Percentiles rank a stretch among this genome's conserved stretches.
These are phyloP conservation scores for Adelosebastes latens DNA, from an alignment of 2,797 vertebrate genomes.

Conservation along the genomic window DNA sequence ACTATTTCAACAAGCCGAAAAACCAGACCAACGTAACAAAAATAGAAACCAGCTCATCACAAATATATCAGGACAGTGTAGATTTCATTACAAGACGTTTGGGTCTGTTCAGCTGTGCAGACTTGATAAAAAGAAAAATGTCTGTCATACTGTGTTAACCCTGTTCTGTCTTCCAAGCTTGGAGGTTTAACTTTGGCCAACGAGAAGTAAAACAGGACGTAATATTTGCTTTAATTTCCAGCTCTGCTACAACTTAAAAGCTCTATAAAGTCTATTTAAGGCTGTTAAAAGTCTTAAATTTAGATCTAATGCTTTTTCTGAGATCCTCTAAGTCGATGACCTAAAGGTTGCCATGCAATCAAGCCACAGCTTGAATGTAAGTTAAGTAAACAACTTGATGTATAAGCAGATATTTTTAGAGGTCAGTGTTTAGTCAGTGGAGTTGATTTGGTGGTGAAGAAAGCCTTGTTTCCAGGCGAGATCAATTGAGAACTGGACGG, in stretches of 20 bases:
- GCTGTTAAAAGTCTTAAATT: constrained; percentile 1
- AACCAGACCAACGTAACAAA: not conserved
- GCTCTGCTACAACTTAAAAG: constrained; percentile 1
- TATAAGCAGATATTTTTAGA: not conserved
- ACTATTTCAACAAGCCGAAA: not conserved
- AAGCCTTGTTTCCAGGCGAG: not conserved
- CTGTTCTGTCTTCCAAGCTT: not conserved
- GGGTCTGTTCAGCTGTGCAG: not conserved
- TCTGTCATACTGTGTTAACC: not conserved
- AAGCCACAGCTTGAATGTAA: not conserved
- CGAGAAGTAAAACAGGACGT: not conserved
- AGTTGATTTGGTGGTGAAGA: not conserved
- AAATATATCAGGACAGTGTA: not conserved
- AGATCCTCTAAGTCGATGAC: not conserved
- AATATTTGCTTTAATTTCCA: not conserved
- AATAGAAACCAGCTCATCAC: not conserved
- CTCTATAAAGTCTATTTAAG: constrained; percentile 22
- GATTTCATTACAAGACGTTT: constrained; percentile 2
- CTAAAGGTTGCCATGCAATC: not conserved
- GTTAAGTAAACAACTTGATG: not conserved
- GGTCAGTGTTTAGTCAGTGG: not conserved
- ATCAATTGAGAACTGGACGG: not conserved
- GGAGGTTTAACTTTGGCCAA: not conserved
- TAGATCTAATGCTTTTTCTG: constrained; percentile 3
- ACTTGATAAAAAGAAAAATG: not conserved